Evolutionary conservation across 2,113 vertebrate species (phyloP).

Genomic region (Eulemur rufifrons): DNA sequence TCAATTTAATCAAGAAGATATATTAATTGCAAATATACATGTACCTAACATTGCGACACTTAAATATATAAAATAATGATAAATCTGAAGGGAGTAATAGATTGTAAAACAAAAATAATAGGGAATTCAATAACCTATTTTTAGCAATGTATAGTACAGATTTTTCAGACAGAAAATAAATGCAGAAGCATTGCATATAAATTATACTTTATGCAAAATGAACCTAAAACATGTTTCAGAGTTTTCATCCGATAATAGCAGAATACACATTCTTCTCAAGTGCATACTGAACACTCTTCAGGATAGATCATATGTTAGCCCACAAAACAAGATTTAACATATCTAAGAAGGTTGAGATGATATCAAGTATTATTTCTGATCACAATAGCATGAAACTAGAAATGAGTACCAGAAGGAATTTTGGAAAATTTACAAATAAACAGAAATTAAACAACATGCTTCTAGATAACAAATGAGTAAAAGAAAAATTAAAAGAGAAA

Average conservation of each 20-base stretch:
- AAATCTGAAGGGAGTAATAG: not conserved
- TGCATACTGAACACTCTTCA: not conserved
- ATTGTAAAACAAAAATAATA: not conserved
- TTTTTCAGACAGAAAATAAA: not conserved
- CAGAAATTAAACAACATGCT: not conserved
- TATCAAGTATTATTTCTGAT: not conserved
- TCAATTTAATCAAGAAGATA: not conserved
- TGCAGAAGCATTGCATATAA: not conserved
- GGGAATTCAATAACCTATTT: not conserved
- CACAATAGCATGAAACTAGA: not conserved
- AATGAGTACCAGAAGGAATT: not conserved
- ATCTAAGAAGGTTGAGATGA: not conserved
- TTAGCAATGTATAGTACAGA: not conserved
- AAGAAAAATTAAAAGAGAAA: not conserved
- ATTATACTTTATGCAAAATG: not conserved
- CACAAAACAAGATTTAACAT: not conserved
- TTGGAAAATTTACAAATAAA: not conserved
- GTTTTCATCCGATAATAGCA: not conserved
- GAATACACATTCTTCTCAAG: not conserved
- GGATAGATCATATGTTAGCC: not conserved
- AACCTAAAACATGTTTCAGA: not conserved
- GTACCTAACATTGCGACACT: not conserved
- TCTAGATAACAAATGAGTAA: not conserved
- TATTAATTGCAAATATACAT: not conserved
- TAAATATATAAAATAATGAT: not conserved